Evolutionary conservation across 2,113 vertebrate species (phyloP).

Genomic region (Alethe diademata): DNA sequence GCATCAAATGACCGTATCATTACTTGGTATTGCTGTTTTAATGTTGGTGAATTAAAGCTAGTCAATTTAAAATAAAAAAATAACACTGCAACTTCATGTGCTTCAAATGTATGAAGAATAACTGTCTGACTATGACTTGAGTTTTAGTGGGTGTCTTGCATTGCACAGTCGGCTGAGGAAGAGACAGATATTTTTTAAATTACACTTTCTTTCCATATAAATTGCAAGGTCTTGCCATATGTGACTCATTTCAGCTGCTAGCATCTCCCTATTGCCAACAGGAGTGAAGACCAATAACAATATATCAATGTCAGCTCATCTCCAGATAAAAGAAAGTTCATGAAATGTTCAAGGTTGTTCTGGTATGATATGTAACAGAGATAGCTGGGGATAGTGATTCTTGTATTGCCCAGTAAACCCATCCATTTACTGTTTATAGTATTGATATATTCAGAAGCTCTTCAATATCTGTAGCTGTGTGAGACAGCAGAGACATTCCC

Average conservation of each 20-base stretch:
- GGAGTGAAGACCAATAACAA: not conserved
- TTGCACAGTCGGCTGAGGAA: not conserved
- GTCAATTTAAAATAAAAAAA: not conserved
- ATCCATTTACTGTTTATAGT: not conserved
- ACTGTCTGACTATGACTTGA: not conserved
- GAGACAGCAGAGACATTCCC: not conserved
- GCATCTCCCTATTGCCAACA: not conserved
- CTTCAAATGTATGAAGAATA: not conserved
- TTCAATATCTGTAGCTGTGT: not conserved
- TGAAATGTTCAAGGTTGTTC: not conserved
- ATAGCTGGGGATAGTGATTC: not conserved
- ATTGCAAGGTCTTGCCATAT: not conserved
- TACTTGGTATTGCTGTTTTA: not conserved
- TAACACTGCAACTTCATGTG: not conserved
- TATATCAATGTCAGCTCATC: not conserved
- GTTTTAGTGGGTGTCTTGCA: not conserved
- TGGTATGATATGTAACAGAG: not conserved
- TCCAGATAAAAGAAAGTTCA: slow-evolving; percentile 10
- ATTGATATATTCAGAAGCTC: not conserved
- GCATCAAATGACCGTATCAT: not conserved
- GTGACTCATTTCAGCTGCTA: not conserved
- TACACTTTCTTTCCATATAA: not conserved
- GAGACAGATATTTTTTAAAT: not conserved
- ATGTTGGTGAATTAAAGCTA: not conserved
- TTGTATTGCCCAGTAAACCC: not conserved